Base-by-base conservation (phyloP, 2,113 vertebrate species). In the Salvelinus alpinus region DNA sequence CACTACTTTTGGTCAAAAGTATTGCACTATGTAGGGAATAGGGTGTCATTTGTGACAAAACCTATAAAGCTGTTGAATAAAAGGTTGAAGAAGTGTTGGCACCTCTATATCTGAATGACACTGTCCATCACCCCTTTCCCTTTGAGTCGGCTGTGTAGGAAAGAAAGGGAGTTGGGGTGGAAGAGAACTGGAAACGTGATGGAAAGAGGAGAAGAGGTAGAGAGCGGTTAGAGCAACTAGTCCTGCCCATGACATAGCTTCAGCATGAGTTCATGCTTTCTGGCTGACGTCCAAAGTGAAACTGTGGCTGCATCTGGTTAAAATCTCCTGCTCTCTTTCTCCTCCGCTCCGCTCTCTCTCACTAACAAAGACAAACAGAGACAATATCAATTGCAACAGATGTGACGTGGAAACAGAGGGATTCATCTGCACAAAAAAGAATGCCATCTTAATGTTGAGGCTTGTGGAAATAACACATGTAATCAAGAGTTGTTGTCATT, bases 241-340 rank as follows among this genome's bases (percentile, higher is more conserved):
- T 75, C 78, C 88, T 74, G 89, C 79, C 81, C 84, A 70, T 88
- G 79, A 93, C 91, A 94, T 94, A 94, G 89, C 90, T 94, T 66
- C 84, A 87, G 91, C 92, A 93, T 94, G 91, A 94, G 90, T 90
- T 82, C 91, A 91, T 92, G 88, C 88, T 86, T 87, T 86, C 79
- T 94, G 93, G 93, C 92, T 79, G 75, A 84, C 82, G 64, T 89
- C 88, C 92, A 92, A 87, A 60, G 72, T 80, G 74, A 91, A 82
- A 81, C 71, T 77, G 85, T 54, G 51, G 14, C 83, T 90, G 80
- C 92, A 93, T 94, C 93, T 94, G 93, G 91, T 89, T 83, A 79
- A 92, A 83, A 83, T 93, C 91, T 88, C 73, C 85, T 67, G 27
- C 74, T 77, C 72, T 83, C 64, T 78, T 76, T 70, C 62, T 71